Evolutionary conservation across 2,888 invertebrate species (phyloP).

Genomic region (Yponomeuta sedellus): DNA sequence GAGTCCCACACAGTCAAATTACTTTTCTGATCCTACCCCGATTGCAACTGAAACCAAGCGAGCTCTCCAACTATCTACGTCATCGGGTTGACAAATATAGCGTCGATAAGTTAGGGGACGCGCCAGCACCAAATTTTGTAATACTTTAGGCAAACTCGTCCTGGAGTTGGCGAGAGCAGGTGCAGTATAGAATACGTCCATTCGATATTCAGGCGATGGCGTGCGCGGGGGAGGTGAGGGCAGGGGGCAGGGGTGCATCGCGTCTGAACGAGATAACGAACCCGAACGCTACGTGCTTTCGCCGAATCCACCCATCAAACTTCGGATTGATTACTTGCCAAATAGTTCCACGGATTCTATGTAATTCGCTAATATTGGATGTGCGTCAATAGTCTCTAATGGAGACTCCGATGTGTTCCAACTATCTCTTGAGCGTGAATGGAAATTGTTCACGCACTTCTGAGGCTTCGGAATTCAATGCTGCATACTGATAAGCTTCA

Average conservation of each 20-base stretch:
- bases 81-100: conserved; percentile 59
- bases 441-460: background rate
- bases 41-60: background rate
- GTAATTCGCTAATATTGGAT: conserved; percentile 11
- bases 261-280: conserved; percentile 36
- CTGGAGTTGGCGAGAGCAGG: conserved; percentile 59
- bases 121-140: conserved; percentile 59
- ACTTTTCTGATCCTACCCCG: no score
- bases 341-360: conserved; percentile 30
- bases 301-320: conserved; percentile 46
- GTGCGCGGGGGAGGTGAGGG: conserved; percentile 24
- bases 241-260: conserved; percentile 21
- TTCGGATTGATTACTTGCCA: conserved; percentile 55
- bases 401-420: conserved; percentile 1
- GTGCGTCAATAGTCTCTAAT: conserved; percentile 5
- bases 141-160: conserved; percentile 68
- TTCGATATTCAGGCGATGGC: conserved; percentile 43
- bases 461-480: background rate
- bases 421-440: background rate
- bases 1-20: no score
- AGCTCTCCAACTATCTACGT: conserved; percentile 38
- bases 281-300: conserved; percentile 41
- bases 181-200: conserved; percentile 60
- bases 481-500: background rate
- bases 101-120: conserved; percentile 43